A percentile compares a stretch with the other conserved stretches of the same genome.
These are phyloP conservation scores for Microtus oregoni DNA, from an alignment of 2,113 vertebrate species.

Conservation along the genomic window DNA sequence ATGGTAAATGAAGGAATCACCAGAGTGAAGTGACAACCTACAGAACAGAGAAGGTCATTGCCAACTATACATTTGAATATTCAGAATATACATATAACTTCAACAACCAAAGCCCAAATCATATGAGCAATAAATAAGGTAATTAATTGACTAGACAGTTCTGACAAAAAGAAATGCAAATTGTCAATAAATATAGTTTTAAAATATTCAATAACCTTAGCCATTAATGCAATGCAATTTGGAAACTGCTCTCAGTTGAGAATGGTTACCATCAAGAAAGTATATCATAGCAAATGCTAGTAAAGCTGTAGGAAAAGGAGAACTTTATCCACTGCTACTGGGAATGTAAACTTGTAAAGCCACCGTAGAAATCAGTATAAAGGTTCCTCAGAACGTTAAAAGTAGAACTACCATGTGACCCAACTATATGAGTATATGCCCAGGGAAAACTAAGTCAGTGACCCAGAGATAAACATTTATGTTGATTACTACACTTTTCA, in stretches of 20 bases:
- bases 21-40: background rate
- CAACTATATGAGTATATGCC: background rate
- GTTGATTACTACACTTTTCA: background rate
- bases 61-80: background rate
- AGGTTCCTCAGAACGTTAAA: background rate
- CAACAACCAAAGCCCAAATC: background rate
- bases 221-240: background rate
- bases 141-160: background rate
- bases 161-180: background rate
- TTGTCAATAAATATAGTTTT: background rate
- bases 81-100: background rate
- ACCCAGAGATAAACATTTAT: background rate
- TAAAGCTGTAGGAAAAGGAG: background rate
- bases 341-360: background rate
- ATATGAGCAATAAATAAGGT: background rate
- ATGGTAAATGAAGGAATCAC: background rate
- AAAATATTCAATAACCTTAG: background rate
- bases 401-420: background rate
- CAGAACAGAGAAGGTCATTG: background rate
- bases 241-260: background rate
- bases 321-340: background rate
- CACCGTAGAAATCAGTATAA: background rate
- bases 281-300: background rate
- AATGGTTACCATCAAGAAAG: background rate
- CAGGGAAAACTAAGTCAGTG: background rate